Evolutionary conservation across 2,888 invertebrate genomes (phyloP).

Genomic region (Stenchaetothrips biformis): DNA sequence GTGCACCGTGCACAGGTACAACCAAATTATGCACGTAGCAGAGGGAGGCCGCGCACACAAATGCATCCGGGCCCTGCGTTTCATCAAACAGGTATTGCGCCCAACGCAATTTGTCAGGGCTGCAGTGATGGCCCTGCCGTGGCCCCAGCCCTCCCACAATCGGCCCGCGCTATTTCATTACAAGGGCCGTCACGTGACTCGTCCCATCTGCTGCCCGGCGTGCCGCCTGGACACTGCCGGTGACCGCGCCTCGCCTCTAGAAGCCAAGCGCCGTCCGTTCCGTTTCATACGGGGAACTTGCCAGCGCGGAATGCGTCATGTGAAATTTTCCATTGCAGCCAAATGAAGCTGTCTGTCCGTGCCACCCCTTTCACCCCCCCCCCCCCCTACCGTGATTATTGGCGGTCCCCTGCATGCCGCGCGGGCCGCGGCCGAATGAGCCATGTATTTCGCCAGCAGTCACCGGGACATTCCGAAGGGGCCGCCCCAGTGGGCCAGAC

Average conservation of each 20-base stretch:
- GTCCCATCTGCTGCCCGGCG: background rate
- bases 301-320: no score
- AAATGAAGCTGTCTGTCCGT: no score
- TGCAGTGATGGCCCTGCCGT: background rate
- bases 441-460: conserved; percentile 4
- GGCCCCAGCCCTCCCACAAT: background rate
- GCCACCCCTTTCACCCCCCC: no score
- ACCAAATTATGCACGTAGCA: background rate
- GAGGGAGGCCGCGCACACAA: background rate
- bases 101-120: conserved; percentile 9
- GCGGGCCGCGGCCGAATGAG: background rate
- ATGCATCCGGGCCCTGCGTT: background rate
- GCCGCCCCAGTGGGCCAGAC: background rate
- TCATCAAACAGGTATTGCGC: conserved; percentile 23
- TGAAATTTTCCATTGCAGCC: no score
- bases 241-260: no score
- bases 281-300: no score
- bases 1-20: no score
- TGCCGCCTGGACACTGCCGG: no score
- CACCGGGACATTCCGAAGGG: background rate
- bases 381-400: no score
- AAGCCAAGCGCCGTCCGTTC: no score
- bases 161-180: conserved; percentile 11
- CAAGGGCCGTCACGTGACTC: background rate
- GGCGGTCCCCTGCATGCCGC: background rate